phyloP scores from a whole-genome alignment of 2,797 vertebrate genomes.

The Graptemys geographica region DNA sequence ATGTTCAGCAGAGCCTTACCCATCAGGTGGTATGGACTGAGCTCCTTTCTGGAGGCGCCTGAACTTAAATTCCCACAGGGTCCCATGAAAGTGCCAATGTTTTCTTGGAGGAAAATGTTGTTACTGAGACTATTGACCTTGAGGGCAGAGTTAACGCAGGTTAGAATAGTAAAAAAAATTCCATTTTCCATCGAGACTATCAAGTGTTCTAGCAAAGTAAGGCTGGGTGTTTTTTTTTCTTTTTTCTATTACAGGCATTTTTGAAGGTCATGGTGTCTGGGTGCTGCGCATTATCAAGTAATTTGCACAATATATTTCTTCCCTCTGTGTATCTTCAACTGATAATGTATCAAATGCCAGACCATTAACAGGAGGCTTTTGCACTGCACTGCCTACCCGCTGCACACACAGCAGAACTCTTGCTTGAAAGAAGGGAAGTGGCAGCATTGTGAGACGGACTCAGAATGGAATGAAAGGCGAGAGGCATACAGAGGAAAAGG shows the following conservation, averaged over 20 bases:
- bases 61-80: background rate
- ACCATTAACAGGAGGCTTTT: background rate
- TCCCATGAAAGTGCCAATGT: background rate
- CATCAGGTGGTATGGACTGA: fast-evolving
- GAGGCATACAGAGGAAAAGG: background rate
- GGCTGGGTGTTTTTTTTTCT: background rate
- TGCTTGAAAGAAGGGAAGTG: background rate
- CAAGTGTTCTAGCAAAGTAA: slow-evolving; percentile 41
- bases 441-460: fast-evolving
- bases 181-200: slow-evolving; percentile 38
- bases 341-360: slow-evolving; percentile 41
- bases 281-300: slow-evolving; percentile 38
- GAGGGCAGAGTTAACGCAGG: slow-evolving; percentile 58
- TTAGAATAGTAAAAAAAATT: slow-evolving; percentile 19
- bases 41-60: fast-evolving
- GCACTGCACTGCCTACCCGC: fast-evolving
- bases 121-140: slow-evolving; percentile 54
- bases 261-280: slow-evolving; percentile 31
- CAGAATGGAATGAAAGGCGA: background rate
- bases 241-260: slow-evolving; percentile 38
- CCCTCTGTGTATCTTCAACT: background rate
- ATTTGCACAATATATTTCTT: slow-evolving; percentile 57
- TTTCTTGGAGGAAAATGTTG: slow-evolving; percentile 59
- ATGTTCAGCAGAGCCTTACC: background rate
- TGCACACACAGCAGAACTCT: background rate